Evolutionary conservation across 2,113 vertebrate species (phyloP).

Genomic region (Clarias magur): DNA sequence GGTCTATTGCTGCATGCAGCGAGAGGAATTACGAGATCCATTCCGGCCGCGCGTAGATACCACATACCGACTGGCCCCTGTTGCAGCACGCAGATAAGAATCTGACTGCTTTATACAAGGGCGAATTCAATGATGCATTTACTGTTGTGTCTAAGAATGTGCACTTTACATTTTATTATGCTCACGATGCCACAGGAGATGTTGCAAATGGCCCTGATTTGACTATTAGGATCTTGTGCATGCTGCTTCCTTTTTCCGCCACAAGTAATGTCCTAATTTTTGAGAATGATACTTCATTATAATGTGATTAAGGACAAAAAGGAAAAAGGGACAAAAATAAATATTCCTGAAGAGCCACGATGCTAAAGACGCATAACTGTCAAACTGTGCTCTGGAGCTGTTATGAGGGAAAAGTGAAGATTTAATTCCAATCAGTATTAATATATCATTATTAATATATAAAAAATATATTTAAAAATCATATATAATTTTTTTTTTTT

Average conservation of each 20-base stretch:
- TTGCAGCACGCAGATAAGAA: slow-evolving; percentile 39
- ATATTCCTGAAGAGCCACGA: background rate
- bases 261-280: slow-evolving; percentile 20
- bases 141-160: background rate
- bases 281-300: slow-evolving; percentile 40
- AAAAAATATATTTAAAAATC: too few species aligned
- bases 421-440: background rate
- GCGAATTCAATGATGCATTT: slow-evolving; percentile 38
- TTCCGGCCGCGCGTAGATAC: slow-evolving; percentile 12
- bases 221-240: background rate
- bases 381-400: background rate
- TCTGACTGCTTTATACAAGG: slow-evolving; percentile 36
- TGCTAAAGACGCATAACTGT: background rate
- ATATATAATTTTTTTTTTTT: too few species aligned
- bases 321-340: background rate
- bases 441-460: background rate
- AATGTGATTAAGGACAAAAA: slow-evolving; percentile 43
- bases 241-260: background rate
- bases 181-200: background rate
- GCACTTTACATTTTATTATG: slow-evolving; percentile 3
- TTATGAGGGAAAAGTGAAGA: background rate
- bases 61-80: slow-evolving; percentile 16
- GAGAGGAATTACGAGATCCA: slow-evolving; percentile 6
- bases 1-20: slow-evolving; percentile 20
- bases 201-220: background rate